Evolutionary conservation across 2,888 invertebrate species (phyloP).

Genomic region (Pollenia labialis): DNA sequence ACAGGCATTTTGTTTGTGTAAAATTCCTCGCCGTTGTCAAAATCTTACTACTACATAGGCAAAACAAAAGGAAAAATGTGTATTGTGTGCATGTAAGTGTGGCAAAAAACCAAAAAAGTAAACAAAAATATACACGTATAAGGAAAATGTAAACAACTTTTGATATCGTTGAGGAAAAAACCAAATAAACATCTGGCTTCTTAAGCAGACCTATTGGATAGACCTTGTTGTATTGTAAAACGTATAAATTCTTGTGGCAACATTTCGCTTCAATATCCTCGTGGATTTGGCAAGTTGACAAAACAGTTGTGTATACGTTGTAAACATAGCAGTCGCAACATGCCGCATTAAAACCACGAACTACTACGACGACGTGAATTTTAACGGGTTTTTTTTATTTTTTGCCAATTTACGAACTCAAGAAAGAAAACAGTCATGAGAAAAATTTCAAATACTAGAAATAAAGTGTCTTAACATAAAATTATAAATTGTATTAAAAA

Average conservation of each 20-base stretch:
- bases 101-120: too few species aligned
- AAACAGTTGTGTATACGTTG: constrained; percentile 47
- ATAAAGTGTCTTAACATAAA: constrained; percentile 35
- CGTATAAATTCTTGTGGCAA: constrained; percentile 15
- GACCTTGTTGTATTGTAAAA: not conserved
- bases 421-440: constrained; percentile 47
- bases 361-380: constrained; percentile 44
- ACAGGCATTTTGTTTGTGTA: too few species aligned
- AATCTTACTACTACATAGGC: too few species aligned
- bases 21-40: too few species aligned
- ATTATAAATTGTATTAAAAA: constrained; percentile 17
- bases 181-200: too few species aligned
- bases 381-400: constrained; percentile 14
- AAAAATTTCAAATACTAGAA: constrained; percentile 35
- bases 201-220: too few species aligned
- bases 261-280: constrained; percentile 11
- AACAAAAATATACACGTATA: too few species aligned
- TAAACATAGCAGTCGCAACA: constrained; percentile 55
- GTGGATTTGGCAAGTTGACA: constrained; percentile 58
- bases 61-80: too few species aligned
- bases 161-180: too few species aligned
- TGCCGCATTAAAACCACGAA: constrained; percentile 55
- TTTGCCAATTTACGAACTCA: constrained; percentile 39
- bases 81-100: too few species aligned
- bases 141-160: too few species aligned